Evolutionary conservation across 2,113 vertebrate genomes (phyloP).

Genomic region (Takifugu flavidus): DNA sequence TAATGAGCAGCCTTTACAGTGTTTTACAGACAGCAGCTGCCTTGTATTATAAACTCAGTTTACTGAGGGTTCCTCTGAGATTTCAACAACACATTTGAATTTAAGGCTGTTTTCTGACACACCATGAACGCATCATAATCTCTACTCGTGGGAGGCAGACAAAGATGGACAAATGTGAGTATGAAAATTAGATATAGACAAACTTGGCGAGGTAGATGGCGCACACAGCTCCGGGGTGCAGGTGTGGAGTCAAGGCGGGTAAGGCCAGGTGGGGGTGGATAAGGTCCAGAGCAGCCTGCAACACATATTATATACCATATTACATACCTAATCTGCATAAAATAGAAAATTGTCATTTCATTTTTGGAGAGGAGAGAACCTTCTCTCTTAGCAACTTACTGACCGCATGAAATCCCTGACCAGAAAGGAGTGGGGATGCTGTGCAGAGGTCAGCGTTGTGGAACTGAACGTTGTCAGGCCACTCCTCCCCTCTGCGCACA

Average conservation of each 20-base stretch:
- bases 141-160: too few species aligned
- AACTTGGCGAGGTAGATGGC: constrained; percentile 89
- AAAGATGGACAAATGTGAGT: too few species aligned
- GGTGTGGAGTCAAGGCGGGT: constrained; percentile 70
- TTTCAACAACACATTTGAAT: too few species aligned
- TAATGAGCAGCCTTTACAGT: too few species aligned
- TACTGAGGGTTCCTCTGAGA: too few species aligned
- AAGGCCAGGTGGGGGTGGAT: constrained; percentile 81
- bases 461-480: constrained; percentile 88
- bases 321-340: too few species aligned
- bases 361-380: neutral
- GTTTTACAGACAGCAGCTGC: too few species aligned
- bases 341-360: too few species aligned
- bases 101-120: too few species aligned
- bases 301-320: neutral
- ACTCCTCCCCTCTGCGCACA: constrained; percentile 72
- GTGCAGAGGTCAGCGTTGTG: constrained; percentile 76
- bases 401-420: constrained; percentile 80
- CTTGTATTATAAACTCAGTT: too few species aligned
- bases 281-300: constrained; percentile 85
- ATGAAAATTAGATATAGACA: constrained; percentile 45
- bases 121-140: too few species aligned
- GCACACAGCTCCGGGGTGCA: constrained; percentile 84
- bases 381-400: constrained; percentile 12
- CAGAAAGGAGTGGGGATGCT: constrained; percentile 73